Percentiles rank a stretch among this genome's conserved stretches.
phyloP scores from a whole-genome alignment of 2,113 vertebrate genomes.

The Lipophrys pholis region DNA sequence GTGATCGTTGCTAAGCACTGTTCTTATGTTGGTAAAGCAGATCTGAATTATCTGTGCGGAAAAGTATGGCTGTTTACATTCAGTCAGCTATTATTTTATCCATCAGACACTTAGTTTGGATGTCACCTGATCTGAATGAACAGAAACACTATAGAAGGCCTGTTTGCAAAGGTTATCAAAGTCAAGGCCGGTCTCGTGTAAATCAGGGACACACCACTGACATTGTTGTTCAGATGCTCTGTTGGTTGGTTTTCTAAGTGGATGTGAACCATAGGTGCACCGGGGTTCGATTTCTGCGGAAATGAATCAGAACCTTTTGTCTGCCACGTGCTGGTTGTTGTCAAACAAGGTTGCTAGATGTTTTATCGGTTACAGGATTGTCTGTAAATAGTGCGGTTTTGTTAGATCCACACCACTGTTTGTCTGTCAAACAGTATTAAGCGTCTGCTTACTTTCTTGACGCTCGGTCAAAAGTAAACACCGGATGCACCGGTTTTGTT shows the following conservation, averaged over 20 bases:
- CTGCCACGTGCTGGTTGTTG: not conserved
- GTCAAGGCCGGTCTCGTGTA: too few relatives aligned
- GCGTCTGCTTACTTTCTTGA: constrained; percentile 27
- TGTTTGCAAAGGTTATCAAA: too few relatives aligned
- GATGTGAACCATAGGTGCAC: not conserved
- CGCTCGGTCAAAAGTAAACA: constrained; percentile 22
- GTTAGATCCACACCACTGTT: constrained; percentile 5
- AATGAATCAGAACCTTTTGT: not conserved
- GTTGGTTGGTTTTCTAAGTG: not conserved
- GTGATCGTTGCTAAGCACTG: too few relatives aligned
- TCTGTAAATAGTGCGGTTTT: constrained; percentile 3
- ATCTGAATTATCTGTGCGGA: too few relatives aligned
- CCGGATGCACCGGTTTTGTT: not conserved
- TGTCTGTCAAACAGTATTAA: constrained; percentile 26
- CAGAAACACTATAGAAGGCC: too few relatives aligned
- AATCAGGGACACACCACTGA: not conserved
- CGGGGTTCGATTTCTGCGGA: not conserved
- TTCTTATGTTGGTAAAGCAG: too few relatives aligned
- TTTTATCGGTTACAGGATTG: not conserved
- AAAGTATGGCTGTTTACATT: too few relatives aligned
- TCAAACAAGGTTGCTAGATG: not conserved
- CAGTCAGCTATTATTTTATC: too few relatives aligned
- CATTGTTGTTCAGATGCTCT: not conserved
- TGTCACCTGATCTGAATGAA: too few relatives aligned
- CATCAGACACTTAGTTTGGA: too few relatives aligned